Evolutionary conservation across 2,797 vertebrate species (phyloP), one percentile per base, ranked within the genome.

Genomic region (Sibirionetta formosa): DNA sequence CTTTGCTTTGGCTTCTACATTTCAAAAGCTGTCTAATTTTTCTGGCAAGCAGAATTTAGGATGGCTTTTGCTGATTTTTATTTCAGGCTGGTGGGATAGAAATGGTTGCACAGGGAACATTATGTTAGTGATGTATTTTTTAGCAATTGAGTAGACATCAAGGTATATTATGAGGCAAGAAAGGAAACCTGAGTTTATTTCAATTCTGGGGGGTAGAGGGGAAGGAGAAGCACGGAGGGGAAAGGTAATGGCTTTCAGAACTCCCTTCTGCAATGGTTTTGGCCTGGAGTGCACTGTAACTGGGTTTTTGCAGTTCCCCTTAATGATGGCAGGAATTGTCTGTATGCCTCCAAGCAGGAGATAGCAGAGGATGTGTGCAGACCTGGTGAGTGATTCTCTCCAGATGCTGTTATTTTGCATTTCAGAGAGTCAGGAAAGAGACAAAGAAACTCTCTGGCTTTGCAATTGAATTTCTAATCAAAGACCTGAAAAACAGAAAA

Each of bases 101-200:
- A 72, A 44, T 1, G 3, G 27, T 38, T 54, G 3, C 42, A 22
- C 0, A 0, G 19, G 57, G 56, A 90, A 46, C 0, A 0, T 26
- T 20, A 17, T 9, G 27, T 18, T 44, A 71, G 66, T 8, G 42
- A 17, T 33, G 66, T 44, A 3, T 38, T 79, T 79, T 23, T 57
- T 51, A 65, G 72, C 78, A 33, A 19, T 1, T 8, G 42, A 82
- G 71, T 17, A 50, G 82, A 53, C 22, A 22, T 46, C 0, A 0
- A 38, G 27, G 35, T 15, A 3, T 1, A 6, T 17, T 4, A 2
- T 27, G 63, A 61, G 38, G 36, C 0, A 3, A 44, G 38, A 46
- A 24, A 14, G 72, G 77, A 53, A 57, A 58, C 16, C n/a, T 51
- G 60, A 77, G 69, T 13, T 85, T 51, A 4, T 29, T 5, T 31